These are phyloP conservation scores for Synanceia verrucosa DNA, from an alignment of 2,797 vertebrate genomes.

Conservation along the genomic window DNA sequence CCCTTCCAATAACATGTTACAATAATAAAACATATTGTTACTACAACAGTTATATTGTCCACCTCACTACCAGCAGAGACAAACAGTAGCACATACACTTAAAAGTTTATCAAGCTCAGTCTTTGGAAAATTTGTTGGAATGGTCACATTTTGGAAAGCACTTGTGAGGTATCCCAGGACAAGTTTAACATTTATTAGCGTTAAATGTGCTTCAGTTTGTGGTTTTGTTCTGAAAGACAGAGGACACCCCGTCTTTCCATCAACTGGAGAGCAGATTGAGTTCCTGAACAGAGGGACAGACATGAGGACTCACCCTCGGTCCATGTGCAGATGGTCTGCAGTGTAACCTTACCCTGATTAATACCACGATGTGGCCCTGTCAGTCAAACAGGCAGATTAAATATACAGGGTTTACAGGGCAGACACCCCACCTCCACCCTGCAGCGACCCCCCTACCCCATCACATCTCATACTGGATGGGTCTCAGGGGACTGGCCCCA, in stretches of 20 bases:
- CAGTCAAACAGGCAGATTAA: slow-evolving; percentile 54
- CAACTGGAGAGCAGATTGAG: slow-evolving; percentile 39
- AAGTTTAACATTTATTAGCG: no score
- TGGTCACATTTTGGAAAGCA: no score
- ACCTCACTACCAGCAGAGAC: no score
- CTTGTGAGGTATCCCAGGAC: no score
- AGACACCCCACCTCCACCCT: slow-evolving; percentile 22
- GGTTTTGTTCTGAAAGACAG: background rate
- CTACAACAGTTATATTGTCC: no score
- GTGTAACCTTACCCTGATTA: slow-evolving; percentile 70
- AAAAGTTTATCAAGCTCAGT: background rate
- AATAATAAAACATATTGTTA: no score
- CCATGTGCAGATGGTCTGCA: slow-evolving; percentile 59
- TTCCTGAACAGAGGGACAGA: slow-evolving; percentile 8
- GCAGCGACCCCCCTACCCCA: background rate
- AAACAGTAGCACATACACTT: background rate
- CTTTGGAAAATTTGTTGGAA: no score
- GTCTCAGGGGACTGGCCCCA: slow-evolving; percentile 58
- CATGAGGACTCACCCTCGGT: slow-evolving; percentile 17
- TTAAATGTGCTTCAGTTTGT: no score
- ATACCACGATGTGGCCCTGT: slow-evolving; percentile 44
- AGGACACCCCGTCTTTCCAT: slow-evolving; percentile 22
- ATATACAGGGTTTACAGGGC: slow-evolving; percentile 51
- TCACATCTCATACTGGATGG: slow-evolving; percentile 44
- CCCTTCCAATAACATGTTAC: no score